Evolutionary conservation across 2,888 invertebrate species (phyloP), one percentile per base, ranked within the genome.

Genomic region (Isoperla grammatica): DNA sequence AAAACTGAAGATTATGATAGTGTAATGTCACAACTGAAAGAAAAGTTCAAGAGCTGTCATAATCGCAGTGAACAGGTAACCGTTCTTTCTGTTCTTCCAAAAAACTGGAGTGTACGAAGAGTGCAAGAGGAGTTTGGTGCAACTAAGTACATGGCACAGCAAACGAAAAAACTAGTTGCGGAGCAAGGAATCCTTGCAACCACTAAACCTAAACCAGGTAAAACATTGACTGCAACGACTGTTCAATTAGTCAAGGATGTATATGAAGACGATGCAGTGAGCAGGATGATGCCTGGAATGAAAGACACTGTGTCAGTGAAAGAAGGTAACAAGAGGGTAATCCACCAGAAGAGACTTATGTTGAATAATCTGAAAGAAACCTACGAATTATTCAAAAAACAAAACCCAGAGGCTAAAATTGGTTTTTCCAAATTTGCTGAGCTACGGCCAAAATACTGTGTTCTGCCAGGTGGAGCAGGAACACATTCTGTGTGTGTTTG

Each of bases 211-310:
- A 63, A 48, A 53, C 56, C 55, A 42, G 49, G 56, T 29, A 39
- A 57, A 54, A 57, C 40, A n/a, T 37, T 59, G 19, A 2, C 15
- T 13, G n/a, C 29, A 8, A 39, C 40, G 29, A 45, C 43, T 20
- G 53, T 13, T 15, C 17, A 39, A 37, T 15, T 35, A 42, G 54
- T 61, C 15, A 39, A 43, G 40, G 40, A 5, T n/a, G 59, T 63
- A 58, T 61, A 61, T 43, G 45, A 60, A 22, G 40, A 46, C 15
- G 63, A 61, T 55, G 60, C 57, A 12, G 57, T 57, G 13, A 60
- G 60, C 57, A 23, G 57, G 40, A 35, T 57, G 12, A 56, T 61
- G 61, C 57, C 61, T 17, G 54, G 61, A 9, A 53, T 54, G 54
- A 60, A 62, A 49, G 62, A 64, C 57, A 57, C 48, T 55, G 56